Evolutionary conservation across 2,113 vertebrate genomes (phyloP), one percentile per base, ranked within the genome.

Genomic region (Istiophorus platypterus): DNA sequence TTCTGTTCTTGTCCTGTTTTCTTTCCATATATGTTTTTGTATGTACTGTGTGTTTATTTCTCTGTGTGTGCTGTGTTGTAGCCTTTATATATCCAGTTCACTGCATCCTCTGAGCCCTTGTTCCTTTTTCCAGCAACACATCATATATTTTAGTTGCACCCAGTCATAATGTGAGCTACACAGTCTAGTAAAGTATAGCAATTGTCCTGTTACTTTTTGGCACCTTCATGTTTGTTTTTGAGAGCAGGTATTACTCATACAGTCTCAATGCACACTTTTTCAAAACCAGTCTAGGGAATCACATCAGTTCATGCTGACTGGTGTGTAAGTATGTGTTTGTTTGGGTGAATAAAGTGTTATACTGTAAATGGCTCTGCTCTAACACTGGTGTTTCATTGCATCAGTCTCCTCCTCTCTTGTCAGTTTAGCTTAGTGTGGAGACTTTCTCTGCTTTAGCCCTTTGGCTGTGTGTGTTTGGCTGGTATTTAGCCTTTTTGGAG

Each of bases 401-500:
- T 86, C 78, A 83, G 78, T 39, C 78, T 85, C 76, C 88, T 91
- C 85, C 83, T 89, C 88, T 85, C 74, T 68, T 93, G 90, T 92
- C 90, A 92, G 84, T 87, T 87, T 76, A 76, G 82, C 51, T 93
- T 91, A 92, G 84, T 54, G 84, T 63, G 76, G 79, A 87, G 71
- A 80, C 65, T 88, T 80, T 82, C 82, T 69, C 71, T 73, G 80
- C 86, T 75, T 78, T 88, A 81, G 87, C 27, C 39, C 80, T 85
- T 89, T 92, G 89, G 89, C 89, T 88, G 83, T 52, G 85, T 42
- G 76, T 74, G n/a, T n/a, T n/a, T 89, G 78, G 54, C 75, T 90
- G 89, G 89, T 86, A 74, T 80, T 72, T 72, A 64, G 88, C 82
- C 89, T 68, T 85, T 86, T 83, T 85, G 85, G 85, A 88, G 62